Evolutionary conservation across 2,113 vertebrate genomes (phyloP), one percentile per base, ranked within the genome.

Genomic region (Peromyscus californicus): DNA sequence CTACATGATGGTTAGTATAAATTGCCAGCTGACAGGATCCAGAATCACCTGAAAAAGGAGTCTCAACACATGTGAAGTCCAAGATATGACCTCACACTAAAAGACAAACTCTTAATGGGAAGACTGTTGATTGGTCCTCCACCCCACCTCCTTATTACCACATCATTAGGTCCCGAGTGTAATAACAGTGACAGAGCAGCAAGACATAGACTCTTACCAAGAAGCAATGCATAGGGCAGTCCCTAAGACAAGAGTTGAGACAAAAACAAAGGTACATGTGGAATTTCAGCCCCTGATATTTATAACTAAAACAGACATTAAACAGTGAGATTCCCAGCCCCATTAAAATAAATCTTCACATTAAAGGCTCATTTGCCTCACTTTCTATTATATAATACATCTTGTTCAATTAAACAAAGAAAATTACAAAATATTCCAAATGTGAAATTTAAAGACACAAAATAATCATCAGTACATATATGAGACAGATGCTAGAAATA

Each of bases 361-460:
- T 10, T 42, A 85, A 86, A 92, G 42, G 13, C 48, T 10, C 33
- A 4, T 61, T 92, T 94, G 65, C 9, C 31, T 85, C 17, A 54
- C 11, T 57, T 89, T 13, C 70, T 85, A 31, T 85, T 92, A 48
- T 36, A 19, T 7, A 93, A 90, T 51, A 17, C 33, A 86, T 80
- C 90, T 86, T 90, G 48, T 36, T n/a, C 6, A 89, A 61, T 86
- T 90, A 39, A 91, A 79, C 63, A 92, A 74, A 74, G 6, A 39
- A 89, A 74, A 17, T 63, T 54, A 45, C 29, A 79, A 93, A 21
- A 22, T 29, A 63, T 72, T 29, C 15, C 24, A 76, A 92, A 85
- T 9, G 7, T 7, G 67, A 33, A 70, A 9, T 74, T 80, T 82
- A n/a, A 69, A 33, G 24, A 95, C 19, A 92, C 75, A 74, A 59